Percentiles rank a stretch among this genome's conserved stretches.
These are phyloP conservation scores for Xestia rhomboidea DNA, from an alignment of 2,888 invertebrate genomes.

Conservation along the genomic window DNA sequence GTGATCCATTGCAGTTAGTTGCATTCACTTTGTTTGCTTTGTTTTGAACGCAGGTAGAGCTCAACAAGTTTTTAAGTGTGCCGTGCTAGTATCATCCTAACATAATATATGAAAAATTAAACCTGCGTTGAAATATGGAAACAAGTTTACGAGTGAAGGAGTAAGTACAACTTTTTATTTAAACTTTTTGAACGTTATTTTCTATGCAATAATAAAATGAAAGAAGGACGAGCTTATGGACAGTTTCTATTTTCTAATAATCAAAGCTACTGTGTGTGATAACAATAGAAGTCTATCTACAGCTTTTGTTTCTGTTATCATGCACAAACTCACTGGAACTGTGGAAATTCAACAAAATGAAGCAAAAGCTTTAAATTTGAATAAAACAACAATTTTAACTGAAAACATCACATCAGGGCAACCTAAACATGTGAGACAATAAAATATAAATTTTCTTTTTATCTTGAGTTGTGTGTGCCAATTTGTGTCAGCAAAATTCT, in stretches of 20 bases:
- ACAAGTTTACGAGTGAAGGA: conserved; percentile 46
- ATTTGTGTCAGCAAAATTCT: background rate
- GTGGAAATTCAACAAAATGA: background rate
- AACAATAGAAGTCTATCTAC: conserved; percentile 31
- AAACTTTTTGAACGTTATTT: conserved; percentile 56
- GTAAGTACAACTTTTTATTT: conserved; percentile 58
- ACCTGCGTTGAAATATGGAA: conserved; percentile 46
- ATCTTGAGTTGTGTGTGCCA: background rate
- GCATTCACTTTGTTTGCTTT: conserved; percentile 71
- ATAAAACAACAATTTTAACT: conserved; percentile 1
- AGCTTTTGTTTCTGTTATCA: conserved; percentile 18
- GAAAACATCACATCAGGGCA: conserved; percentile 10
- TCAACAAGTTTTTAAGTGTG: conserved; percentile 60
- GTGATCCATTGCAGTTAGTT: conserved; percentile 59
- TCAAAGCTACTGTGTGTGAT: conserved; percentile 42
- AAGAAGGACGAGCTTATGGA: conserved; percentile 8
- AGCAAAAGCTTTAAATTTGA: conserved; percentile 7
- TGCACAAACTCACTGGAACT: background rate
- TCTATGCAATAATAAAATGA: conserved; percentile 17
- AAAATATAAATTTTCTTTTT: background rate
- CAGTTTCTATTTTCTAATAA: conserved; percentile 3
- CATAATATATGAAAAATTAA: conserved; percentile 37
- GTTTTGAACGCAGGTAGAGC: conserved; percentile 62
- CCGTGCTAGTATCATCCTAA: conserved; percentile 40
- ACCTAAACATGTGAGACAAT: conserved; percentile 3